phyloP scores from a whole-genome alignment of 30 jellyfish, hydroid and myxozoan species.

The Sanderia malayensis region DNA sequence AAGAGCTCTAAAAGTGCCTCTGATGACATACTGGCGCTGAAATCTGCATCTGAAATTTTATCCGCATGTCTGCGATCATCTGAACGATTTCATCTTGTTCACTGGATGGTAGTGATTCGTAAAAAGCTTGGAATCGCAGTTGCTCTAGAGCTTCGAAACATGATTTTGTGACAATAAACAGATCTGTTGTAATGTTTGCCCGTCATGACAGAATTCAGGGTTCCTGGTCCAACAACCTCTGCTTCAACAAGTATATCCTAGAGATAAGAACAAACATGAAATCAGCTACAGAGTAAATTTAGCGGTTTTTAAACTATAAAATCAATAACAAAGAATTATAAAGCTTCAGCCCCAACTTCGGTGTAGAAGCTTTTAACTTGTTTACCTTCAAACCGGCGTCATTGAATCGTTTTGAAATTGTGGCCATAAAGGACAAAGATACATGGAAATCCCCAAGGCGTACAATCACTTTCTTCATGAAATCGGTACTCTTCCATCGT shows the following conservation, averaged over 20 bases:
- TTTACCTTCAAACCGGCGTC: no score
- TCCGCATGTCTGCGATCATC: not conserved
- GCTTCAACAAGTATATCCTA: constrained; percentile 15
- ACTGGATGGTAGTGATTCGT: not conserved
- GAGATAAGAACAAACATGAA: not conserved
- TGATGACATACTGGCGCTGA: no score
- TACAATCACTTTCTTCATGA: constrained; percentile 1
- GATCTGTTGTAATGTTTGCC: constrained; percentile 12
- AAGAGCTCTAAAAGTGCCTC: no score
- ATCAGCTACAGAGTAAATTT: no score
- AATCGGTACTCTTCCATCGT: constrained; percentile 6
- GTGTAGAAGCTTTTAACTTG: no score
- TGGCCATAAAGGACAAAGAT: no score
- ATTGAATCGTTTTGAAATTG: no score
- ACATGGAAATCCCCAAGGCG: not conserved
- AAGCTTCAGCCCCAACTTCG: no score
- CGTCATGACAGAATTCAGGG: not conserved
- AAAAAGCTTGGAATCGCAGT: constrained; percentile 1
- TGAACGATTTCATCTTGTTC: not conserved
- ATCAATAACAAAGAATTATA: no score
- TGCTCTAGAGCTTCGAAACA: constrained; percentile 22
- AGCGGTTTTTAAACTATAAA: no score
- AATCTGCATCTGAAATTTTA: no score
- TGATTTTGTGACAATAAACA: constrained; percentile 1
- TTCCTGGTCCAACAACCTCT: not conserved